phyloP scores from a whole-genome alignment of 2,888 invertebrate species.

The Latrodectus hesperus region DNA sequence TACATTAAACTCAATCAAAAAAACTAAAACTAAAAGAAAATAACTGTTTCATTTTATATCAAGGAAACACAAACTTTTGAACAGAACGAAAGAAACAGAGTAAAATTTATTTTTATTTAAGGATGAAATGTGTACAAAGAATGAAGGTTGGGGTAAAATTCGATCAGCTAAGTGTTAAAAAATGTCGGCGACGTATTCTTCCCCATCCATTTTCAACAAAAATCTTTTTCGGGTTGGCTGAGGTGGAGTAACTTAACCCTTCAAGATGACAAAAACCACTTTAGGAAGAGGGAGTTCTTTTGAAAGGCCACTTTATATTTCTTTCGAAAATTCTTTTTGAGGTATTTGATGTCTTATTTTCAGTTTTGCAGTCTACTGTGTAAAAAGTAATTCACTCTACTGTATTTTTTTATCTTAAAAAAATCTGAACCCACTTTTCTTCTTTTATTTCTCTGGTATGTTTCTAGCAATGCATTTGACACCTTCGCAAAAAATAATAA shows the following conservation, averaged over 20 bases:
- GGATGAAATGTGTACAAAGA: background rate
- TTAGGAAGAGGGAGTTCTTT: constrained; percentile 44
- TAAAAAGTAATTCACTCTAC: too few species aligned
- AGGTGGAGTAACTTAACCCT: constrained; percentile 59
- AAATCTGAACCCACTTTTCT: too few species aligned
- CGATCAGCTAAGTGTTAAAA: constrained; percentile 51
- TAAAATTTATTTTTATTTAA: background rate
- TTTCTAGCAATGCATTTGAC: too few species aligned
- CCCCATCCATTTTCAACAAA: background rate
- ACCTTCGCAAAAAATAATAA: too few species aligned
- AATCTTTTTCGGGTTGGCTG: constrained; percentile 2
- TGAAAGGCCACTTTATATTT: constrained; percentile 36
- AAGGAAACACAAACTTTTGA: too few species aligned
- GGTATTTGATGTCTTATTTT: constrained; percentile 46
- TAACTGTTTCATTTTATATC: too few species aligned
- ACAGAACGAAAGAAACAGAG: background rate
- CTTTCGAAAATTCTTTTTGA: constrained; percentile 28
- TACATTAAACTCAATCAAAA: too few species aligned
- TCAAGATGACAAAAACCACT: constrained; percentile 66
- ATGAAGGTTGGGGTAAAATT: constrained; percentile 45
- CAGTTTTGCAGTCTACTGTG: constrained; percentile 15
- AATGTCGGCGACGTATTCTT: constrained; percentile 1
- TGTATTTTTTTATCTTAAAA: too few species aligned
- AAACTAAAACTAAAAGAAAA: too few species aligned
- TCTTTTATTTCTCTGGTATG: too few species aligned